Percentiles rank a stretch among this genome's conserved stretches.
These are phyloP conservation scores for Trematomus loennbergii DNA, from an alignment of 2,113 vertebrate genomes.

Conservation along the genomic window DNA sequence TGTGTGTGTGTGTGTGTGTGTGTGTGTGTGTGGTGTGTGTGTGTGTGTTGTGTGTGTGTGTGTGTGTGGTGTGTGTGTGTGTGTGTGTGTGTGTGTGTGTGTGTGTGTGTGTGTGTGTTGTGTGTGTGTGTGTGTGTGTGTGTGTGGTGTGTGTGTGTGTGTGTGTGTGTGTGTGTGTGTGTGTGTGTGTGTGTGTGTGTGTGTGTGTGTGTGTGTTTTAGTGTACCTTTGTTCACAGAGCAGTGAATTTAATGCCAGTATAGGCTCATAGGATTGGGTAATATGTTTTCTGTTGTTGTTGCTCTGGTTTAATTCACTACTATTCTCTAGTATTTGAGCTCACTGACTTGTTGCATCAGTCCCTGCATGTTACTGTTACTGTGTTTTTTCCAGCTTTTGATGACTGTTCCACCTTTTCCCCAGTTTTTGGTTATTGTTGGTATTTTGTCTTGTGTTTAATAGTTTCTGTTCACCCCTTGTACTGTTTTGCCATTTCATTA, in stretches of 20 bases:
- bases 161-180: slow-evolving; percentile 12
- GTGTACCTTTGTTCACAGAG: not conserved
- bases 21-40: slow-evolving; percentile 8
- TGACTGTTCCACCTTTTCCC: slow-evolving; percentile 14
- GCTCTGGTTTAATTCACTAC: no score
- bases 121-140: slow-evolving; percentile 6
- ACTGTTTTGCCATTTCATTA: slow-evolving; percentile 80
- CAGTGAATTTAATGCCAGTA: slow-evolving; percentile 6
- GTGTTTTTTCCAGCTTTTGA: slow-evolving; percentile 40
- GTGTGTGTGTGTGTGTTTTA: slow-evolving; percentile 5
- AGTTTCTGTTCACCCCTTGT: slow-evolving; percentile 69
- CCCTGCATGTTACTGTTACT: slow-evolving; percentile 57
- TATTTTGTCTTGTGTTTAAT: slow-evolving; percentile 56
- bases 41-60: slow-evolving; percentile 10
- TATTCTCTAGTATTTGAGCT: slow-evolving; percentile 3
- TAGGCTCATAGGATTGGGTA: not conserved
- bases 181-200: slow-evolving; percentile 2
- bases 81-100: slow-evolving; percentile 11
- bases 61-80: slow-evolving; percentile 9
- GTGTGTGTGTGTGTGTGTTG: no score
- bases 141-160: slow-evolving; percentile 8
- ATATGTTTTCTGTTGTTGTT: slow-evolving; percentile 13
- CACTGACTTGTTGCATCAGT: slow-evolving; percentile 37
- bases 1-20: slow-evolving; percentile 10
- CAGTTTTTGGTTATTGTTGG: slow-evolving; percentile 25